Evolutionary conservation across 2,113 vertebrate species (phyloP), one percentile per base, ranked within the genome.

Genomic region (Albula goreensis): DNA sequence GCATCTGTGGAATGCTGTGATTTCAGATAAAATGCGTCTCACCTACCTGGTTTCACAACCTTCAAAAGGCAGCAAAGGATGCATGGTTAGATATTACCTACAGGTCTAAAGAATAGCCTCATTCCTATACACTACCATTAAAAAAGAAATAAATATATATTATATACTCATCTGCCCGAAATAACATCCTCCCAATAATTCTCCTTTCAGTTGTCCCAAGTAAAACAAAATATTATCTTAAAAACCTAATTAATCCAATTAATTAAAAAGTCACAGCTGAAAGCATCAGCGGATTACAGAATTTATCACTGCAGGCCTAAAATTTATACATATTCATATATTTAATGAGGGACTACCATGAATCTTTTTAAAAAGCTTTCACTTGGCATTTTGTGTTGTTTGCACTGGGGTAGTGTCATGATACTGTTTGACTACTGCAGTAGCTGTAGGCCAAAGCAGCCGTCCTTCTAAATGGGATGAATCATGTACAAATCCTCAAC

Each of bases 1-100:
- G 19, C 11, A 52, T 56, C 80, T 31, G 52, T 13, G n/a, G 80
- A 81, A 81, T 25, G 80, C 52, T 25, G 80, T 11, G 10, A 56
- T 81, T 52, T 81, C 50, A 56, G 80, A 31, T 12, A 50, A 81
- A 17, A 80, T 9, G 17, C 11, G 51, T 3, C 80, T 81, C 80
- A 81, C 80, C 80, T 53, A 22, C 80, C 80, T 31, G 50, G 52
- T 50, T 80, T 80, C 78, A 80, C 48, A 80, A 50, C 78, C 31
- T 77, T 77, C 53, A 70, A 6, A 70, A 53, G 51, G 5, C 50
- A 9, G 17, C 5, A 53, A n/a, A 81, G 80, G 8, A 22, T 52
- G 6, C 50, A 52, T 3, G 22, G 15, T 49, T 49, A 80, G 31
- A 80, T 48, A 7, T 81, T 81, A 12, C 41, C 49, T 0, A 6